Conservation (phyloP, 2,113 vertebrate species). For the Isurus oxyrinchus region DNA sequence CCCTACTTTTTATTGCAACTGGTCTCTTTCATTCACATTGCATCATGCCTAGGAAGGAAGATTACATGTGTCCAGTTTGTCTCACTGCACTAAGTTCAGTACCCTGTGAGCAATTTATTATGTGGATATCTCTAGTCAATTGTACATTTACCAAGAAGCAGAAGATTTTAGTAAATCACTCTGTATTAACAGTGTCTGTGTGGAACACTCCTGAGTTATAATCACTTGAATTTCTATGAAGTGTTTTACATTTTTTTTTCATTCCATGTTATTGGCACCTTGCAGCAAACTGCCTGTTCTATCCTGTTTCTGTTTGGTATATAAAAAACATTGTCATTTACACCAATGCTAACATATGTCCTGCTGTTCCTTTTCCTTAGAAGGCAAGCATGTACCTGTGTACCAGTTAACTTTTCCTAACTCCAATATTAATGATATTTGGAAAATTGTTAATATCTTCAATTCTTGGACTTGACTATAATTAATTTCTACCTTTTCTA, state of each 20-base stretch:
- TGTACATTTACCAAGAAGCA: no score
- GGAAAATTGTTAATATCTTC: no score
- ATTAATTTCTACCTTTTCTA: not conserved
- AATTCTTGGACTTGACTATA: no score
- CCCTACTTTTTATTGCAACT: not conserved
- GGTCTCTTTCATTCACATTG: not conserved
- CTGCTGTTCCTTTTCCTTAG: not conserved
- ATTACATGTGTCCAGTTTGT: not conserved
- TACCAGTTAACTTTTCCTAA: not conserved
- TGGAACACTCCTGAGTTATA: no score
- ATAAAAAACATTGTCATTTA: not conserved
- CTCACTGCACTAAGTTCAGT: not conserved
- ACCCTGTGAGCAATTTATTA: not conserved
- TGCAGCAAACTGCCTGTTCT: no score
- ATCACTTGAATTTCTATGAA: no score
- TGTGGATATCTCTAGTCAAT: not conserved
- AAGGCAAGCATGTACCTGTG: not conserved
- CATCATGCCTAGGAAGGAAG: not conserved
- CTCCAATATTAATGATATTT: not conserved
- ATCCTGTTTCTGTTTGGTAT: no score
- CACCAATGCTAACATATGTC: not conserved
- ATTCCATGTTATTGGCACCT: no score
- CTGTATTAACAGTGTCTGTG: no score
- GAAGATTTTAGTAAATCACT: no score
- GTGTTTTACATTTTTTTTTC: no score